Percentiles rank a stretch among this genome's conserved stretches.
Conservation (phyloP, 2,797 vertebrate genomes). For the Jordanella pulchra region DNA sequence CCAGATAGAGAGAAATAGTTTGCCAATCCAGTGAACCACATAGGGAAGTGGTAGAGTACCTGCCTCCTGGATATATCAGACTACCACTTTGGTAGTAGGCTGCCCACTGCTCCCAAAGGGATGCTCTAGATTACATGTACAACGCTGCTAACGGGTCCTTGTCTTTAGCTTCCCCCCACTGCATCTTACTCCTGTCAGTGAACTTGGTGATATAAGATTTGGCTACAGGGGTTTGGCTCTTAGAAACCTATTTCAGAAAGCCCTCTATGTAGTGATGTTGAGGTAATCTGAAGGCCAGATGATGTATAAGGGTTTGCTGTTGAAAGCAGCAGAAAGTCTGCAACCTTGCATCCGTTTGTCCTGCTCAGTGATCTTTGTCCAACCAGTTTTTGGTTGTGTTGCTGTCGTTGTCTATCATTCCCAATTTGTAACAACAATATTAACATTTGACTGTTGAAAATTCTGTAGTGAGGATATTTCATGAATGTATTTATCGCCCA, state of each 20-base stretch:
- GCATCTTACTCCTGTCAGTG: not conserved
- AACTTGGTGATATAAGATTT: not conserved
- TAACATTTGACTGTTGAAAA: not conserved
- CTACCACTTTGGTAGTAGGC: too few species aligned
- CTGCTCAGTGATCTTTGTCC: not conserved
- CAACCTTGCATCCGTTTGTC: not conserved
- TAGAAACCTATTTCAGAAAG: too few species aligned
- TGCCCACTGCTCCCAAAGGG: too few species aligned
- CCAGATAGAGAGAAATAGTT: too few species aligned
- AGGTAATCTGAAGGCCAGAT: not conserved
- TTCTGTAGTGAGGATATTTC: too few species aligned
- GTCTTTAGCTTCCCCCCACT: not conserved
- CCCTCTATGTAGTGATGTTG: too few species aligned
- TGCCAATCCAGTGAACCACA: rapidly evolving
- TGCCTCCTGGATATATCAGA: too few species aligned
- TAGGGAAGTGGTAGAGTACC: too few species aligned
- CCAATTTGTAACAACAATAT: not conserved
- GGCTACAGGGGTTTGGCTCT: too few species aligned
- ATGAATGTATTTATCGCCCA: too few species aligned
- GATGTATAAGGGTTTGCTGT: not conserved
- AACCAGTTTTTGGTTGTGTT: not conserved
- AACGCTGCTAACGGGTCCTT: too few species aligned
- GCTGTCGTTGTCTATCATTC: not conserved
- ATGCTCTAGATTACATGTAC: too few species aligned
- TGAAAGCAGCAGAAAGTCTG: not conserved